Conservation (phyloP, 2,888 invertebrate species). For the Sminthurinus aureus region DNA sequence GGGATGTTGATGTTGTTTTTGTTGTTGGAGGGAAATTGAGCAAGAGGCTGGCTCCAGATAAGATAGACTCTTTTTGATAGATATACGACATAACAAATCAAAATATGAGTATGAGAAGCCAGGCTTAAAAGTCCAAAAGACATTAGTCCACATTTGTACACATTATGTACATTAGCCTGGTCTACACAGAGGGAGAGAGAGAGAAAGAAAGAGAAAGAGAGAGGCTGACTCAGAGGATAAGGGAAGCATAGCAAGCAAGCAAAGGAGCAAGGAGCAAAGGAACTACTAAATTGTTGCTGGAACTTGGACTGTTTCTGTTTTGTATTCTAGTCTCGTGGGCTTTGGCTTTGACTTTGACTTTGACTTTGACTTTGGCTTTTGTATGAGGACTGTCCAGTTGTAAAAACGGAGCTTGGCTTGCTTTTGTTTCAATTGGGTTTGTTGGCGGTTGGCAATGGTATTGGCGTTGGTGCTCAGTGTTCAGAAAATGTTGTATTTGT, state of each 20-base stretch:
- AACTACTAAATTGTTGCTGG: background rate
- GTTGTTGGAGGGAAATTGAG: too few relatives aligned
- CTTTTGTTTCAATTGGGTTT: too few relatives aligned
- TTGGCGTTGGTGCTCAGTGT: too few relatives aligned
- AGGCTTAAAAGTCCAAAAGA: background rate
- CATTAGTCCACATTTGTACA: background rate
- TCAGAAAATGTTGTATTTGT: background rate
- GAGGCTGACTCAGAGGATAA: background rate
- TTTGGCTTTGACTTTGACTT: too few relatives aligned
- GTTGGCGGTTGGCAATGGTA: too few relatives aligned
- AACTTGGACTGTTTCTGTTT: background rate
- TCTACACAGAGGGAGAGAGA: background rate
- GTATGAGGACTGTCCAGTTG: background rate
- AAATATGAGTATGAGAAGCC: background rate
- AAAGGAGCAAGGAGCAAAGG: too few relatives aligned
- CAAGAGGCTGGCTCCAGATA: too few relatives aligned
- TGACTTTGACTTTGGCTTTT: background rate
- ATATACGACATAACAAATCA: background rate
- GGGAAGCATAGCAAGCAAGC: background rate
- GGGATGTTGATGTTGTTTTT: too few relatives aligned
- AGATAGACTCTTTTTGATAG: too few relatives aligned
- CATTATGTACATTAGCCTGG: background rate
- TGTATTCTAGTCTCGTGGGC: background rate
- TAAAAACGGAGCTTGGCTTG: background rate
- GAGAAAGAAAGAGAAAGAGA: background rate